A percentile compares a stretch with the other conserved stretches of the same genome.
Evolutionary conservation across 2,113 vertebrate genomes (phyloP).

Genomic region (Erinaceus europaeus): DNA sequence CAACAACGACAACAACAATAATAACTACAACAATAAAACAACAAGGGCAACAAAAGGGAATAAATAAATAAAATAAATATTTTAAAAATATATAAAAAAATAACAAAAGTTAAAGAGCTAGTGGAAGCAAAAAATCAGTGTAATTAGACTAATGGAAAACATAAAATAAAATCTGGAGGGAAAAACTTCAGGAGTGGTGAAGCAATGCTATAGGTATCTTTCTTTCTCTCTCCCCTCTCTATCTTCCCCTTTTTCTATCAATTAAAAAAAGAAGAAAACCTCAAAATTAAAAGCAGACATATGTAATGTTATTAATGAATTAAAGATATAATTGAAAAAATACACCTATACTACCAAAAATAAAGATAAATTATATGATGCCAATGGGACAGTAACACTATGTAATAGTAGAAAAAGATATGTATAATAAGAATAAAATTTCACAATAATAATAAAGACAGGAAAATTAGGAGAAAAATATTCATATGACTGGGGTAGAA

Average conservation of each 20-base stretch:
- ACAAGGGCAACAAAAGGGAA: no score
- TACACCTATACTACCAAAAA: background rate
- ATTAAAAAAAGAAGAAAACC: no score
- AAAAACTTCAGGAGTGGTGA: no score
- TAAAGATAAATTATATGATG: background rate
- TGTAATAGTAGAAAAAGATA: conserved; percentile 4
- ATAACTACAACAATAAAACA: no score
- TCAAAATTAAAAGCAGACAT: background rate
- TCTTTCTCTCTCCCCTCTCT: no score
- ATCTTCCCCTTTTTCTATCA: no score
- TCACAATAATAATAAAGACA: background rate
- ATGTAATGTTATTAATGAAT: background rate
- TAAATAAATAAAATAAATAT: no score
- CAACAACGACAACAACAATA: no score
- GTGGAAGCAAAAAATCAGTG: background rate
- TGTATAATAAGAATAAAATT: background rate
- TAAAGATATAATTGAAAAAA: background rate
- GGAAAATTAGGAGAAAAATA: background rate
- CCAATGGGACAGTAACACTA: background rate
- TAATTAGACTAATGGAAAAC: background rate
- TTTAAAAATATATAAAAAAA: no score
- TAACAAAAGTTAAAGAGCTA: background rate
- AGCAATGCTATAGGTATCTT: no score
- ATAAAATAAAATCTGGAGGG: no score
- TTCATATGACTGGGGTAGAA: background rate